Evolutionary conservation across 2,888 invertebrate species (phyloP).

Genomic region (Drosophila glabriapex): DNA sequence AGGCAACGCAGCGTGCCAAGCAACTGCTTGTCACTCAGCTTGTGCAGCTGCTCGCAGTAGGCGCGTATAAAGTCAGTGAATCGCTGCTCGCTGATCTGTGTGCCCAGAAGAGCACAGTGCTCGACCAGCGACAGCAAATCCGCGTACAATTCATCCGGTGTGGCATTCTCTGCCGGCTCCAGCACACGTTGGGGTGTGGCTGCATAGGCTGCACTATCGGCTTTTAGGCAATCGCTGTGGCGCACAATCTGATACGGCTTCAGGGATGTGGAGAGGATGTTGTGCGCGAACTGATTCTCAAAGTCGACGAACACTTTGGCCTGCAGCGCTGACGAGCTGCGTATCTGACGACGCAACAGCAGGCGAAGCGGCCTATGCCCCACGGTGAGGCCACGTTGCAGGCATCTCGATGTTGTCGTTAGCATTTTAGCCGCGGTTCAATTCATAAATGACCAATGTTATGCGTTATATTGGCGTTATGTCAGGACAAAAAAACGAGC

Average conservation of each 20-base stretch:
- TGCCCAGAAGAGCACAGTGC: conserved; percentile 64
- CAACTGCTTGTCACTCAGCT: conserved; percentile 87
- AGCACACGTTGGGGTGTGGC: conserved; percentile 37
- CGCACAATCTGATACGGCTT: conserved; percentile 78
- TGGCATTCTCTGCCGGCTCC: conserved; percentile 16
- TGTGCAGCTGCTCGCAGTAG: conserved; percentile 86
- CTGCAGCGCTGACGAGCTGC: conserved; percentile 23
- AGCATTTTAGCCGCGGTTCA: conserved; percentile 35
- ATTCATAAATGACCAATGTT: conserved; percentile 19
- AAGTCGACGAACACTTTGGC: conserved; percentile 76
- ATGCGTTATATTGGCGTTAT: conserved; percentile 21
- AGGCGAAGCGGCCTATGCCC: conserved; percentile 6
- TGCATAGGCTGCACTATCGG: neutral
- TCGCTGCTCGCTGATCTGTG: conserved; percentile 72
- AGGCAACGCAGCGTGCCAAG: conserved; percentile 86
- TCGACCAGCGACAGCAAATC: conserved; percentile 67
- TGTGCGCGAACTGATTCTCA: conserved; percentile 83
- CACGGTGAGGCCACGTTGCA: conserved; percentile 35
- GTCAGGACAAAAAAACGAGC: conserved; percentile 27
- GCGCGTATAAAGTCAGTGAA: conserved; percentile 71
- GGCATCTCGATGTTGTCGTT: conserved; percentile 20
- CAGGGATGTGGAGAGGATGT: conserved; percentile 69
- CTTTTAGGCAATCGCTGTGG: neutral
- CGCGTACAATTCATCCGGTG: conserved; percentile 54
- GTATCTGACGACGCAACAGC: conserved; percentile 41